phyloP scores from a whole-genome alignment of 2,113 vertebrate genomes.

The Trematomus loennbergii region DNA sequence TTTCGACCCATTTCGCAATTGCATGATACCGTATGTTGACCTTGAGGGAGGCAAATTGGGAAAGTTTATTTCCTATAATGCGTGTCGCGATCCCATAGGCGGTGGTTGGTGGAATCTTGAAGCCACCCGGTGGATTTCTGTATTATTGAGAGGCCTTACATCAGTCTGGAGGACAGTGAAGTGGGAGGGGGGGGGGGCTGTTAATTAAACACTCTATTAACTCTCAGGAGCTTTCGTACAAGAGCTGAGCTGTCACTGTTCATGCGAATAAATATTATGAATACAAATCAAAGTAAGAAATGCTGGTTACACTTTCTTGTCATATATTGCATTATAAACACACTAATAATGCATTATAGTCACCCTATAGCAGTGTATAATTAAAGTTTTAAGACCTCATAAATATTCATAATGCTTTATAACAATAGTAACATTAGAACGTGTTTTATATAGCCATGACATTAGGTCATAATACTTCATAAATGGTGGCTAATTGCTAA shows the following conservation, averaged over 20 bases:
- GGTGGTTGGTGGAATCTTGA: conserved; percentile 9
- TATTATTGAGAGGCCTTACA: conserved; percentile 50
- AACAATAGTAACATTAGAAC: too few species aligned
- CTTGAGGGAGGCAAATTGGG: conserved; percentile 43
- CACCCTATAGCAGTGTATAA: too few species aligned
- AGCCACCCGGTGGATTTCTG: conserved; percentile 37
- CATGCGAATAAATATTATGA: background rate
- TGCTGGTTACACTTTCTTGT: too few species aligned
- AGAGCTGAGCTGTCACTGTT: background rate
- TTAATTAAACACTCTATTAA: conserved; percentile 44
- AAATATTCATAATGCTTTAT: too few species aligned
- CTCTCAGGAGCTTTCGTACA: conserved; percentile 5
- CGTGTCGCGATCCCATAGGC: conserved; percentile 55
- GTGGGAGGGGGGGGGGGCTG: background rate
- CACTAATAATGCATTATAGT: too few species aligned
- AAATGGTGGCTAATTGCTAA: too few species aligned
- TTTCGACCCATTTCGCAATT: conserved; percentile 60
- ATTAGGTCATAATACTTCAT: too few species aligned
- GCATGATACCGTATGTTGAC: conserved; percentile 48
- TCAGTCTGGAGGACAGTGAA: conserved; percentile 13
- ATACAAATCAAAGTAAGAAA: background rate
- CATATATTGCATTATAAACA: too few species aligned
- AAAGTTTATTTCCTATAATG: conserved; percentile 50
- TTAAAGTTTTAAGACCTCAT: too few species aligned
- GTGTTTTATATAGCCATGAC: too few species aligned